phyloP scores from a whole-genome alignment of 2,888 invertebrate genomes.

The Dryadula phaetusa region DNA sequence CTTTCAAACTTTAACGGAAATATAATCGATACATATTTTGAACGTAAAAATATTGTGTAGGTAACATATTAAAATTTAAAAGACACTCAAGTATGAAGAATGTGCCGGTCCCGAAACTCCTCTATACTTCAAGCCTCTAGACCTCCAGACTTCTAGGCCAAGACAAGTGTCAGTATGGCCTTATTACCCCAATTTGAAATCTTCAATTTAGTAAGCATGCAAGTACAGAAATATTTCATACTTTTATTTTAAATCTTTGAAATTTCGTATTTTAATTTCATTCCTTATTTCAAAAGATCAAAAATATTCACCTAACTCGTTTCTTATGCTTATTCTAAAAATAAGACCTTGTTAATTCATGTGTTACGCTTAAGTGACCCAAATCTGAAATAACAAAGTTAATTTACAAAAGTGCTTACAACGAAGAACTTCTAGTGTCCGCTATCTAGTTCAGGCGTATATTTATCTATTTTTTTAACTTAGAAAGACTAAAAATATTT shows the following conservation, averaged over 20 bases:
- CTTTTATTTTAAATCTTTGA: slow-evolving; percentile 17
- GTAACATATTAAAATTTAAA: slow-evolving; percentile 10
- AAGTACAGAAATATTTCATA: slow-evolving; percentile 3
- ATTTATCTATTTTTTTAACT: neutral
- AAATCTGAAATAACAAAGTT: neutral
- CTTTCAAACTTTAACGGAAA: neutral
- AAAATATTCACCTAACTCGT: neutral
- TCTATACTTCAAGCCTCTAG: slow-evolving; percentile 26
- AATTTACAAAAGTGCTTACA: neutral
- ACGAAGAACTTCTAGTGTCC: neutral
- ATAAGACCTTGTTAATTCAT: neutral
- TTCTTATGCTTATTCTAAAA: neutral
- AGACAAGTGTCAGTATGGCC: slow-evolving; percentile 28
- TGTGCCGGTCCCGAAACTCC: slow-evolving; percentile 16
- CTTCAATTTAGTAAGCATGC: slow-evolving; percentile 23
- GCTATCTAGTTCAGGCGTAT: neutral
- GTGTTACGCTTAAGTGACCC: neutral
- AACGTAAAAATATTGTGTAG: neutral
- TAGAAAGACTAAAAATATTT: too few relatives aligned
- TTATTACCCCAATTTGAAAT: slow-evolving; percentile 27
- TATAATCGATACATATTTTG: neutral
- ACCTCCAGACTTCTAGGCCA: slow-evolving; percentile 26
- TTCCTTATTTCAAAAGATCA: slow-evolving; percentile 1
- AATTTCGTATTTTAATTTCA: neutral
- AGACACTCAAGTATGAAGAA: slow-evolving; percentile 12